A percentile compares a stretch with the other conserved stretches of the same genome.
Evolutionary conservation across 2,888 invertebrate genomes (phyloP).

Genomic region (Lobophora halterata): DNA sequence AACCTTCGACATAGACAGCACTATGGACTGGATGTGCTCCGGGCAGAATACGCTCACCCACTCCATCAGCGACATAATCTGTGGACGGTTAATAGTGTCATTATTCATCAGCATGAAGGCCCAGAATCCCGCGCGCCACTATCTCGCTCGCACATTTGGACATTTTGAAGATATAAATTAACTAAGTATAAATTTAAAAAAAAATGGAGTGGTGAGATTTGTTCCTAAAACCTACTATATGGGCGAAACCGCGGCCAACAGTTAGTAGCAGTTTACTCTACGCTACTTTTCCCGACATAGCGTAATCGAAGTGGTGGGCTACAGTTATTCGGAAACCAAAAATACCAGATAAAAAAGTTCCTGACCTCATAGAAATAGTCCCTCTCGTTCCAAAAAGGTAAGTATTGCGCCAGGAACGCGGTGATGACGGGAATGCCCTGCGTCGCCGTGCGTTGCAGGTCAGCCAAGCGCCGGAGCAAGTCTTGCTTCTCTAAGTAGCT

Average conservation of each 20-base stretch:
- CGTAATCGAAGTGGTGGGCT: no score
- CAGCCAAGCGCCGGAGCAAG: conserved; percentile 50
- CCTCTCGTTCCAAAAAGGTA: conserved; percentile 69
- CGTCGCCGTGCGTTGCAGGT: conserved; percentile 57
- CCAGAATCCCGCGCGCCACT: no score
- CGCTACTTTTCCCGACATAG: no score
- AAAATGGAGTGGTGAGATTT: no score
- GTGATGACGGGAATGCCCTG: conserved; percentile 68
- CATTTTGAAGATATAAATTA: no score
- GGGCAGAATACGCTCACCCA: conserved; percentile 59
- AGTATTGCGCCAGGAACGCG: conserved; percentile 61
- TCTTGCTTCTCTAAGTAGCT: conserved; percentile 59
- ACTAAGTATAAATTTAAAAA: no score
- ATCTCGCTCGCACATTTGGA: no score
- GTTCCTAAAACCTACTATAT: no score
- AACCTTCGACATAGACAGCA: conserved; percentile 44
- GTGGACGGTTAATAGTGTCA: conserved; percentile 24
- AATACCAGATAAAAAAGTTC: not conserved
- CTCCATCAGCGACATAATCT: conserved; percentile 64
- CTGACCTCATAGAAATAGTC: conserved; percentile 66
- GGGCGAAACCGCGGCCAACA: no score
- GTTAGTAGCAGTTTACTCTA: no score
- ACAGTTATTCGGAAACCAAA: not conserved
- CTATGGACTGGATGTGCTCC: conserved; percentile 49
- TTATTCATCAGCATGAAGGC: no score